Conservation (phyloP, 2,888 invertebrate genomes). For the Cryptophagus acutangulus region DNA sequence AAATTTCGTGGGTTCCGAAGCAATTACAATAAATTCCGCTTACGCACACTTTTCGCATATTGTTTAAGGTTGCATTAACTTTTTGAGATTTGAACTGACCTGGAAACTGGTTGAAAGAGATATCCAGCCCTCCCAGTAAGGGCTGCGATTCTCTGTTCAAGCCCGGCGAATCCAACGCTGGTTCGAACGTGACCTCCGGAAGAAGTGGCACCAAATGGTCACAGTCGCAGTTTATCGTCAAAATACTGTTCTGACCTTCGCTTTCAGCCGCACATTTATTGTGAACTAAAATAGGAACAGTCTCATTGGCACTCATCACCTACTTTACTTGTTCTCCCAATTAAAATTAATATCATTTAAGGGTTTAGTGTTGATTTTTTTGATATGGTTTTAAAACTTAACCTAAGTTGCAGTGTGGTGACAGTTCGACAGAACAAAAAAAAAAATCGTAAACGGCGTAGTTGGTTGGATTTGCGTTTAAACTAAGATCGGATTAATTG, state of each 20-base stretch:
- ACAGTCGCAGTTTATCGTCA: slow-evolving; percentile 54
- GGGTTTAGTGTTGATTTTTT: slow-evolving; percentile 4
- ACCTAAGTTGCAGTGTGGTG: no score
- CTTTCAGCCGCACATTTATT: slow-evolving; percentile 37
- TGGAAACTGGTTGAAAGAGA: slow-evolving; percentile 80
- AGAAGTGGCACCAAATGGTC: slow-evolving; percentile 57
- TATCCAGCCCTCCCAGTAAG: slow-evolving; percentile 78
- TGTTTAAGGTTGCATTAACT: not conserved
- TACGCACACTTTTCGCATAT: no score
- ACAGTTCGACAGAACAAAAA: slow-evolving; percentile 5
- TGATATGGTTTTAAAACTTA: slow-evolving; percentile 3
- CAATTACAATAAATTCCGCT: no score
- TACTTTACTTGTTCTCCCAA: no score
- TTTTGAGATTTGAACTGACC: slow-evolving; percentile 52
- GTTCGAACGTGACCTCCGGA: slow-evolving; percentile 79
- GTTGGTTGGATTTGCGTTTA: slow-evolving; percentile 8
- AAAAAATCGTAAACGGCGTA: slow-evolving; percentile 10
- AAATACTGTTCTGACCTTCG: slow-evolving; percentile 42
- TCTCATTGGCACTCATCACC: slow-evolving; percentile 47
- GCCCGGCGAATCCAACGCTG: slow-evolving; percentile 78
- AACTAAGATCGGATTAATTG: slow-evolving; percentile 21
- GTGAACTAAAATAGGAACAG: slow-evolving; percentile 45
- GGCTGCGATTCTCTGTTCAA: slow-evolving; percentile 91
- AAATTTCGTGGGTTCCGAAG: no score
- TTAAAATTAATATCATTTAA: no score